A percentile compares a stretch with the other conserved stretches of the same genome.
Conservation (phyloP, 1,140 invertebrate species). For the Achroia grisella region DNA sequence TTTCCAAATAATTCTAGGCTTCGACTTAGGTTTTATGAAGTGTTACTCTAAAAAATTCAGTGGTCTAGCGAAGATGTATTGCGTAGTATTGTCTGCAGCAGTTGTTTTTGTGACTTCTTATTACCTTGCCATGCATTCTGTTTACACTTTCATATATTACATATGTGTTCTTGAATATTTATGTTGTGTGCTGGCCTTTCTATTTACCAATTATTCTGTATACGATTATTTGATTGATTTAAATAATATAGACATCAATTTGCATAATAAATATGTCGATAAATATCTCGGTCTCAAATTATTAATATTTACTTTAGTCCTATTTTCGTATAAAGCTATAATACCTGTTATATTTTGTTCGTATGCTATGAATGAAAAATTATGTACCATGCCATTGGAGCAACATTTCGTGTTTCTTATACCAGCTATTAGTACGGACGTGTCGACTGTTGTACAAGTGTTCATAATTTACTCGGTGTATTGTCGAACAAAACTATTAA, state of each 20-base stretch:
- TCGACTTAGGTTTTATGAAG: background rate
- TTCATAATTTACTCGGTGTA: background rate
- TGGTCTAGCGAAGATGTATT: background rate
- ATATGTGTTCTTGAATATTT: background rate
- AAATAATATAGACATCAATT: background rate
- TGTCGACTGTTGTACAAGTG: background rate
- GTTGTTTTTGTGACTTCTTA: background rate
- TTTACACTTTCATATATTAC: background rate
- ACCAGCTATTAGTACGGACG: background rate
- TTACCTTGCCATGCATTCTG: background rate
- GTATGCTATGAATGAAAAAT: background rate
- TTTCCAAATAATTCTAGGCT: background rate
- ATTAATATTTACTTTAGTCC: background rate
- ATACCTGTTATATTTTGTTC: background rate
- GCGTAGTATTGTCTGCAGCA: background rate
- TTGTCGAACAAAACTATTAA: background rate
- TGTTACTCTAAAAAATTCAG: background rate
- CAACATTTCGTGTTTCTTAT: background rate
- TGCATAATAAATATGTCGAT: background rate
- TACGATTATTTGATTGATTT: background rate
- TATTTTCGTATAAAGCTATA: background rate
- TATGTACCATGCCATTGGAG: background rate
- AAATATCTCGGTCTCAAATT: background rate
- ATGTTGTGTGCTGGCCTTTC: background rate
- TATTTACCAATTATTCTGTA: background rate